Percentiles rank a stretch among this genome's conserved stretches.
phyloP scores from a whole-genome alignment of 2,113 vertebrate species.

The Tenrec ecaudatus region DNA sequence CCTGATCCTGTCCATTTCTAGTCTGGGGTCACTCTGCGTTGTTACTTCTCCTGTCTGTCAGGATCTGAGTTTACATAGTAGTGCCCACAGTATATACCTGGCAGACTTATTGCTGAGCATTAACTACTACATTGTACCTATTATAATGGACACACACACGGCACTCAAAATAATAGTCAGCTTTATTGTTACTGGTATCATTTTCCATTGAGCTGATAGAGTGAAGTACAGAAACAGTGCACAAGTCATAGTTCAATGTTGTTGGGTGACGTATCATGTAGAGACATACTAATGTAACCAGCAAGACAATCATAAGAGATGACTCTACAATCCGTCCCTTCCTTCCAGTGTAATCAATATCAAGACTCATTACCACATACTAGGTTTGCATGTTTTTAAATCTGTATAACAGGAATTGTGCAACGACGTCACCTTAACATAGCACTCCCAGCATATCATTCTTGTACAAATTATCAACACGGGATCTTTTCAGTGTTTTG shows the following conservation, averaged over 20 bases:
- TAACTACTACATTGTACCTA: not conserved
- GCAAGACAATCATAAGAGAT: fast-evolving
- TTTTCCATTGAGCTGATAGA: not conserved
- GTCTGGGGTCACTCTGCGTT: not conserved
- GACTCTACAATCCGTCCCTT: too few species aligned
- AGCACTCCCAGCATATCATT: too few species aligned
- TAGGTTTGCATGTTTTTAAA: not conserved
- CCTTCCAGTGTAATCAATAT: not conserved
- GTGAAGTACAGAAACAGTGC: not conserved
- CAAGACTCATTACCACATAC: not conserved
- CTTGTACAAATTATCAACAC: not conserved
- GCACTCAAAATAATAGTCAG: not conserved
- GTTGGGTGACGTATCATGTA: not conserved
- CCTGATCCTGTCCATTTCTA: not conserved
- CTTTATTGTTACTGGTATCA: not conserved
- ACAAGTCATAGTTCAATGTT: not conserved
- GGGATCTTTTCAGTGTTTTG: not conserved
- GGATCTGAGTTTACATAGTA: not conserved
- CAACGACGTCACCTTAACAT: not conserved
- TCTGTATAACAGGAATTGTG: not conserved
- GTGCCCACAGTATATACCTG: not conserved
- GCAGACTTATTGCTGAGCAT: not conserved
- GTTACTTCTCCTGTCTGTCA: not conserved
- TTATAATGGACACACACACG: not conserved
- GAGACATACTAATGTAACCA: not conserved